Conservation (phyloP, 2,113 vertebrate genomes). For the Oryctolagus cuniculus region mOryCun1.1 NC_091449.1:31646001-31646500, state of each 20-base stretch:
- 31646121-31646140: neutral
- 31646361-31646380: neutral
- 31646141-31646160: constrained; percentile 17
- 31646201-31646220: constrained; percentile 38
- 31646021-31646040: neutral
- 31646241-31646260: constrained; percentile 4
- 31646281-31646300: constrained; percentile 33
- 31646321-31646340: neutral
- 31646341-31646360: neutral
- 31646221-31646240: neutral
- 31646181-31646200: neutral
- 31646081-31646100: neutral
- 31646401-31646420: neutral
- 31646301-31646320: neutral
- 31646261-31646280: constrained; percentile 65
- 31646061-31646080: neutral
- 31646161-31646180: constrained; percentile 41
- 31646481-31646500: neutral
- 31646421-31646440: neutral
- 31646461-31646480: neutral
- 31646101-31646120: neutral
- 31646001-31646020: neutral
- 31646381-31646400: constrained; percentile 24
- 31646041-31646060: neutral
- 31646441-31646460: neutral